These are phyloP conservation scores for Melinopterus prodromus DNA, from an alignment of 2,888 invertebrate species.

Conservation along the genomic window DNA sequence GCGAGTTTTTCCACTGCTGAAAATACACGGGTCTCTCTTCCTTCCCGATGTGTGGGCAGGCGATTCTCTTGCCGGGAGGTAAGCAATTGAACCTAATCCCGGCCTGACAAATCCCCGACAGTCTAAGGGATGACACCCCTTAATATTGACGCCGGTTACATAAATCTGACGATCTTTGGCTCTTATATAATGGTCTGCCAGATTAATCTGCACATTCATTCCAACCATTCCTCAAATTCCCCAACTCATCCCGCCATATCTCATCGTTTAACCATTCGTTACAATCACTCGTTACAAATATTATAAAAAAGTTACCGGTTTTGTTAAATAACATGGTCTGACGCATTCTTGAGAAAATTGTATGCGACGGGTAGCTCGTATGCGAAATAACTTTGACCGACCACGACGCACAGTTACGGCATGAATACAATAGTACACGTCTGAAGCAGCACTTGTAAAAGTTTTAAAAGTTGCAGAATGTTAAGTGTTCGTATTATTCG, in stretches of 20 bases:
- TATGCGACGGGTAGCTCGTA: no score
- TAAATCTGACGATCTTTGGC: constrained; percentile 47
- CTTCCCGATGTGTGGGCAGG: constrained; percentile 25
- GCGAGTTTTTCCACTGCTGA: constrained; percentile 27
- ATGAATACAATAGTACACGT: no score
- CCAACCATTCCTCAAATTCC: constrained; percentile 39
- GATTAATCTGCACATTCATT: constrained; percentile 47
- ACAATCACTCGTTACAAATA: no score
- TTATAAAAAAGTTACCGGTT: no score
- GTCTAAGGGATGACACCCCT: constrained; percentile 46
- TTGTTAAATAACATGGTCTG: no score
- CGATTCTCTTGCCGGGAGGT: constrained; percentile 39
- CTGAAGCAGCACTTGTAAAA: no score
- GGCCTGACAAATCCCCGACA: constrained; percentile 46
- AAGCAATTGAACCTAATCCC: constrained; percentile 47
- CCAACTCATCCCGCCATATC: background rate
- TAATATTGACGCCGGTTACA: constrained; percentile 48
- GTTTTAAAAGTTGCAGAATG: no score
- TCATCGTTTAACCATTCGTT: background rate
- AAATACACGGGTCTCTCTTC: constrained; percentile 15
- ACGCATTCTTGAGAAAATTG: no score
- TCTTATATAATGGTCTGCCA: constrained; percentile 45
- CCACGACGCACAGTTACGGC: no score
- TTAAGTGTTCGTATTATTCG: no score
- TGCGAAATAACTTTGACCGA: no score